Evolutionary conservation across 2,113 vertebrate genomes (phyloP), one percentile per base, ranked within the genome.

Genomic region (Muntiacus muntjak): DNA sequence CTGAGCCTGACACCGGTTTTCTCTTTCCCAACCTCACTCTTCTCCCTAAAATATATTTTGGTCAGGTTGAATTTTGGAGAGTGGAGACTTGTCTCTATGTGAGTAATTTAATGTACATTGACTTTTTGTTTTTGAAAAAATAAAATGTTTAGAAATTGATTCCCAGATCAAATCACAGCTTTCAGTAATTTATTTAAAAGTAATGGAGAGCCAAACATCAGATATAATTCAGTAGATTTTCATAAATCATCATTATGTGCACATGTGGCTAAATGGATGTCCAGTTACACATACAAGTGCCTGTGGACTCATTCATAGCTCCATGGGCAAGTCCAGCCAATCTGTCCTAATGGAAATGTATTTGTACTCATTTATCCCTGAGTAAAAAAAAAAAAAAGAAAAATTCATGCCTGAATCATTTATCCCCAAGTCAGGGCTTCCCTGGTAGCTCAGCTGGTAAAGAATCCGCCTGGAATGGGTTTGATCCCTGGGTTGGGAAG

Each of bases 131-230:
- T 58, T 19, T 55, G 84, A 92, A 94, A 81, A 94, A 93, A 50
- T 83, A 19, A 86, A 87, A 43, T 91, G 54, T 95, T 67, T 62
- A 97, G 92, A 89, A 95, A 96, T 57, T 85, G 92, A 88, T 97
- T 97, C 92, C 62, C 47, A 95, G 94, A 92, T 96, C 90, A 88
- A 96, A 92, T 98, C 92, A 91, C 17, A 76, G 57, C 67, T 93
- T 84, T 58, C 17, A 85, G 74, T 95, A 95, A 96, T 93, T 86
- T 87, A 79, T 81, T 96, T 97, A 84, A 62, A 92, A 85, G 93
- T 93, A 95, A 95, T 36, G 33, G 60, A 87, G 57, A 97, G 43
- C 57, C 89, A 87, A 89, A 58, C 40, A 17, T 88, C 52, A 11
- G 17, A 58, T 96, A 58, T 97, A 92, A 85, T 43, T 88, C 71